Evolutionary conservation across 1,140 invertebrate genomes (phyloP), one percentile per base, ranked within the genome.

Genomic region (Macrobrachium rosenbergii): DNA sequence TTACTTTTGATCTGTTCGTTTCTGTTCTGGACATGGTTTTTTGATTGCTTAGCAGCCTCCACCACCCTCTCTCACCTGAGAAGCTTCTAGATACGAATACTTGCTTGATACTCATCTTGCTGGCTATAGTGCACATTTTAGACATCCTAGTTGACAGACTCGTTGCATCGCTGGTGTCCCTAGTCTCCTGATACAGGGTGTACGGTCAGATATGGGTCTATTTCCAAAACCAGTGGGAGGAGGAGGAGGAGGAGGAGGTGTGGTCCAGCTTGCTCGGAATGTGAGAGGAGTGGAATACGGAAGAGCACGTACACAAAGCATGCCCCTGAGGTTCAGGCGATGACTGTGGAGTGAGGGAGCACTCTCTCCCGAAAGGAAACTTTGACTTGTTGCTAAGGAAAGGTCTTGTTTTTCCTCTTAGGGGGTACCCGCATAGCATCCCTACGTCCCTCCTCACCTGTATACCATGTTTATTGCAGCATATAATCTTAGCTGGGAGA

Each of bases 111-210:
- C 63, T 89, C 64, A 69, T 67, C 80, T 82, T 62, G 59, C 77
- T 86, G 28, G 78, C 77, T 60, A 58, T 86, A 59, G 58, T 89
- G 72, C 87, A 83, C 83, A 45, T 83, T 28, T 62, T 87, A 28
- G 91, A 91, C 58, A 91, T 91, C 21, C 90, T 91, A 72, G 91
- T 91, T 77, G 91, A 91, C 76, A 91, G 90, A 90, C 91, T 89
- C 86, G 17, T 73, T 82, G 67, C 63, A 28, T 60, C 62, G 64
- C 58, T 82, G 37, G 59, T 67, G 23, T 60, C 77, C n/a, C n/a
- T 64, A 52, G 62, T 79, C 17, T 78, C 83, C 64, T 85, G 77
- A 79, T 88, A 45, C 75, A 83, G 60, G 79, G 7, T 52, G 52
- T 52, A 52, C 52, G 6, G 52, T 52, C 52, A 52, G 52, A 52